Evolutionary conservation across 2,888 invertebrate genomes (phyloP).

Genomic region (Spatulosminthurus flaviceps): DNA sequence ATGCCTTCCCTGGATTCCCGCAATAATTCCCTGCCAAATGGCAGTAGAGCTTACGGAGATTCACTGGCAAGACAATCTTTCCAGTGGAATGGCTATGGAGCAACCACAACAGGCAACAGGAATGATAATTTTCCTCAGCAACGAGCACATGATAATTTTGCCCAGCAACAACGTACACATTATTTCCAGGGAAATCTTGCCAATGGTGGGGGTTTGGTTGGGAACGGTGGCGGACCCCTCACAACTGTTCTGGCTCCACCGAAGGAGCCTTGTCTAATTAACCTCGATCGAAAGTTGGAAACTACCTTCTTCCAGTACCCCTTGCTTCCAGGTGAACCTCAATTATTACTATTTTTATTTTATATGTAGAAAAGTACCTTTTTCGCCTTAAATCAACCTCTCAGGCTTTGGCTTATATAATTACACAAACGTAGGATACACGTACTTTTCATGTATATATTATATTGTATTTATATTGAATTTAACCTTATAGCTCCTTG

Average conservation of each 20-base stretch:
- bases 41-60: neutral
- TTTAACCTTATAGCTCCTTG: too few species aligned
- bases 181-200: neutral
- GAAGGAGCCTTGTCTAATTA: constrained; percentile 56
- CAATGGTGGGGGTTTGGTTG: neutral
- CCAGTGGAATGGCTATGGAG: constrained; percentile 21
- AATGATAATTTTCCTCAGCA: neutral
- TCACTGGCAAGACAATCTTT: neutral
- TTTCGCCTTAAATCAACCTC: too few species aligned
- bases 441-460: too few species aligned
- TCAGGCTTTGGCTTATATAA: too few species aligned
- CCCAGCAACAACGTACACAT: too few species aligned
- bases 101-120: neutral
- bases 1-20: constrained; percentile 30
- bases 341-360: too few species aligned
- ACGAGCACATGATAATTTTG: too few species aligned
- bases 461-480: too few species aligned
- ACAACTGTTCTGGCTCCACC: constrained; percentile 35
- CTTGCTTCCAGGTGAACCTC: constrained; percentile 54
- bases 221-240: neutral
- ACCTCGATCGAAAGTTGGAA: constrained; percentile 53
- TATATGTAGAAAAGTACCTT: too few species aligned
- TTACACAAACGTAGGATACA: too few species aligned
- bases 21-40: neutral
- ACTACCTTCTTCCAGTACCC: constrained; percentile 58